phyloP scores from a whole-genome alignment of 2,888 invertebrate genomes.

The Nephrotoma flavescens region DNA sequence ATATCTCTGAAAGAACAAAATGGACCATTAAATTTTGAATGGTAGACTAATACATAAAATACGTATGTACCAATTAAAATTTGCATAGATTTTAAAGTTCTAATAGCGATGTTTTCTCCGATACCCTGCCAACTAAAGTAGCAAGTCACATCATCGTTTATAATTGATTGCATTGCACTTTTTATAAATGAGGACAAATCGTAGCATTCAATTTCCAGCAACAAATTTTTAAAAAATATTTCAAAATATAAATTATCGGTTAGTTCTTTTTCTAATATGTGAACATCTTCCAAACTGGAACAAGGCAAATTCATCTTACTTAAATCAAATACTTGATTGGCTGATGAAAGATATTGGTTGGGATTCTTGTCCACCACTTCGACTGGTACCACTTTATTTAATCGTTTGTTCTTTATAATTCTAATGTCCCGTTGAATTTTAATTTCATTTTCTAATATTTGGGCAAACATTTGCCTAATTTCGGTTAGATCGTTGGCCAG shows the following conservation, averaged over 20 bases:
- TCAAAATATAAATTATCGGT: background rate
- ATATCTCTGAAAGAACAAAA: background rate
- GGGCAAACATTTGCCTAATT: background rate
- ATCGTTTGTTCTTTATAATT: background rate
- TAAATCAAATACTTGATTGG: background rate
- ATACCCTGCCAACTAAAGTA: background rate
- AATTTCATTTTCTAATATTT: background rate
- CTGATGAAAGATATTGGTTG: background rate
- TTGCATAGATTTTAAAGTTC: background rate
- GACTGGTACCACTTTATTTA: background rate
- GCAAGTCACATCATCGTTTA: background rate
- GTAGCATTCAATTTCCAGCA: background rate
- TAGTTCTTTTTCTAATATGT: background rate
- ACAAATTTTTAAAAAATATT: background rate
- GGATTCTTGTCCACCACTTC: background rate
- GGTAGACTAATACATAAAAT: background rate
- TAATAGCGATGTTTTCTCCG: background rate
- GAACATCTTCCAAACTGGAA: background rate
- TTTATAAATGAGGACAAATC: background rate
- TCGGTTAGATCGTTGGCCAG: background rate
- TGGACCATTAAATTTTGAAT: background rate
- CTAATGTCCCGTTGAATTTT: background rate
- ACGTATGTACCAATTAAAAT: background rate
- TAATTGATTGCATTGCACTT: background rate
- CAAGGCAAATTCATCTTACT: background rate